These are phyloP conservation scores for Drepana falcataria DNA, from an alignment of 2,888 invertebrate species.

Conservation along the genomic window DNA sequence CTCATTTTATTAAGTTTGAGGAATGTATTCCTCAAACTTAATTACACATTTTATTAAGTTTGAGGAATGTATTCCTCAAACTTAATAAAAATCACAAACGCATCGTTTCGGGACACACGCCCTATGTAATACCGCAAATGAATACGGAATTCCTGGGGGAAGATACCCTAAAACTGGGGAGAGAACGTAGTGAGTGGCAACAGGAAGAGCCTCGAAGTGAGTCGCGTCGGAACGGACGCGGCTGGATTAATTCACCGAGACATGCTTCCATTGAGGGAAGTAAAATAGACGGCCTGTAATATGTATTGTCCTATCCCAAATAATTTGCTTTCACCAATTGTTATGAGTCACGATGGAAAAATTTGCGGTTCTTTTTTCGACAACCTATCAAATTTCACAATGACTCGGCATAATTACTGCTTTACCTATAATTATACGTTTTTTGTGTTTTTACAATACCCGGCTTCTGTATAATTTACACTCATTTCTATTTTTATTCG, in stretches of 20 bases:
- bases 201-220: constrained; percentile 45
- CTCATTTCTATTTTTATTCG: background rate
- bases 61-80: constrained; percentile 50
- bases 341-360: constrained; percentile 20
- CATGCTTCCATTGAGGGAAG: constrained; percentile 43
- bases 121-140: constrained; percentile 71
- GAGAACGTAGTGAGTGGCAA: constrained; percentile 29
- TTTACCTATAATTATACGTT: constrained; percentile 2
- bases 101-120: constrained; percentile 62
- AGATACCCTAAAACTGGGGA: constrained; percentile 42
- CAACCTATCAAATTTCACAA: constrained; percentile 11
- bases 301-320: constrained; percentile 40
- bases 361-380: constrained; percentile 19
- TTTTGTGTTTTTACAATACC: background rate
- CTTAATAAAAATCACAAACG: constrained; percentile 54
- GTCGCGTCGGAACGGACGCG: constrained; percentile 39
- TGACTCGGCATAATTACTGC: constrained; percentile 2
- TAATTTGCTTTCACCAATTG: constrained; percentile 57
- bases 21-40: too few relatives aligned
- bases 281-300: constrained; percentile 51
- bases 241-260: constrained; percentile 60
- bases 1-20: too few relatives aligned
- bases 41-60: constrained; percentile 55
- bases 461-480: background rate
- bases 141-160: constrained; percentile 62